Conservation (phyloP, 37 sponge, comb jelly and placozoan genomes). For the Mnemiopsis leidyi region DNA sequence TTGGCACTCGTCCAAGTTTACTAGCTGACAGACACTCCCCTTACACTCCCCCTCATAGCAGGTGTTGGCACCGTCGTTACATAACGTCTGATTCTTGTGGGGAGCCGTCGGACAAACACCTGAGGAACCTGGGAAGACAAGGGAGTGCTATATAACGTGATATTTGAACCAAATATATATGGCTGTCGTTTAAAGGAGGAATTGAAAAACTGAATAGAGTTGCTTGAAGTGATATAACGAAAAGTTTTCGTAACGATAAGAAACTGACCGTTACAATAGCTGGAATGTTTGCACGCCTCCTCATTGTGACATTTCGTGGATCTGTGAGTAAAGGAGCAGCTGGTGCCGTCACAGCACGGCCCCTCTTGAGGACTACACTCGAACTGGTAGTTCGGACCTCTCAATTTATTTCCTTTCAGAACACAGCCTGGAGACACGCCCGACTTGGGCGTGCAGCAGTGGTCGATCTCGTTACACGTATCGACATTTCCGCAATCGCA, state of each 20-base stretch:
- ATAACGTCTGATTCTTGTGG: slow-evolving; percentile 66
- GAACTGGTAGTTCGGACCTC: not conserved
- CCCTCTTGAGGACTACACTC: slow-evolving; percentile 47
- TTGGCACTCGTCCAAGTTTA: slow-evolving; percentile 72
- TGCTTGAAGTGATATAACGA: not conserved
- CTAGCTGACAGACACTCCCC: slow-evolving; percentile 70
- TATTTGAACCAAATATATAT: too few species aligned
- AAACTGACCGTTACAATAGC: slow-evolving; percentile 53
- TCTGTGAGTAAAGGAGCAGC: not conserved
- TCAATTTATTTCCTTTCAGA: not conserved
- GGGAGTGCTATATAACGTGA: not conserved
- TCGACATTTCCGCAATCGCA: slow-evolving; percentile 53
- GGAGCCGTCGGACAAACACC: slow-evolving; percentile 51
- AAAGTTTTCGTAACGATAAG: not conserved
- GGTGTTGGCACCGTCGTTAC: slow-evolving; percentile 69
- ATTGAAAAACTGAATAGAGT: not conserved
- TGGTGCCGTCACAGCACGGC: slow-evolving; percentile 1
- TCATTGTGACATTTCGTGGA: not conserved
- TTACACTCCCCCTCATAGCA: slow-evolving; percentile 71
- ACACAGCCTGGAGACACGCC: not conserved
- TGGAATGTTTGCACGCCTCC: slow-evolving; percentile 22
- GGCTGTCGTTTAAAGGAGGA: not conserved
- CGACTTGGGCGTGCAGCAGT: slow-evolving; percentile 48
- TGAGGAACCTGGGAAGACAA: not conserved
- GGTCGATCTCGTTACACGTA: slow-evolving; percentile 37